Evolutionary conservation across 2,888 invertebrate genomes (phyloP).

Genomic region (Nomada lathburiana): DNA sequence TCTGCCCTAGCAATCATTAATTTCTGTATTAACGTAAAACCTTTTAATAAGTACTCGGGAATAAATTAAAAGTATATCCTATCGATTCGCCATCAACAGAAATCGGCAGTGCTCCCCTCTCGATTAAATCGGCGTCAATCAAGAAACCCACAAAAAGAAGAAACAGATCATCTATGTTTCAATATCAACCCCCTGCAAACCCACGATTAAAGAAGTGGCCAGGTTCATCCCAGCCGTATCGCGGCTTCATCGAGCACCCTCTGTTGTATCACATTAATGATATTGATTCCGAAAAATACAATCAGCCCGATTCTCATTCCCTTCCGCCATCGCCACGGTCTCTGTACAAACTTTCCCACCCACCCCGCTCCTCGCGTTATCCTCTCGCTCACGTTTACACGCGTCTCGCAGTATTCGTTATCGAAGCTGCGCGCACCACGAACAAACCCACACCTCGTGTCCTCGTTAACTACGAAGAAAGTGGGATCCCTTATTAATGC

Average conservation of each 20-base stretch:
- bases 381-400: background rate
- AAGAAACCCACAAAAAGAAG: background rate
- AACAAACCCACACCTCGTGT: slow-evolving; percentile 39
- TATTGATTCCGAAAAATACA: slow-evolving; percentile 82
- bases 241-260: slow-evolving; percentile 79
- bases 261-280: slow-evolving; percentile 82
- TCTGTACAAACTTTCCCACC: slow-evolving; percentile 34
- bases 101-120: background rate
- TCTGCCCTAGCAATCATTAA: too few species aligned
- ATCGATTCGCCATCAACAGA: too few species aligned
- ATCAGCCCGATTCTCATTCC: slow-evolving; percentile 68
- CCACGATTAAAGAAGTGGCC: slow-evolving; percentile 59
- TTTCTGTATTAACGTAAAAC: too few species aligned
- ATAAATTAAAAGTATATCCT: too few species aligned
- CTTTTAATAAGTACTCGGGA: too few species aligned
- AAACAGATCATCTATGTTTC: slow-evolving; percentile 2
- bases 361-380: background rate
- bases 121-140: background rate
- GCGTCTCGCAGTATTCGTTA: slow-evolving; percentile 15
- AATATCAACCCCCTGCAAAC: slow-evolving; percentile 2
- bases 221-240: slow-evolving; percentile 67
- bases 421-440: slow-evolving; percentile 24
- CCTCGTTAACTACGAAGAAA: slow-evolving; percentile 65
- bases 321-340: slow-evolving; percentile 8
- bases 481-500: slow-evolving; percentile 77